Evolutionary conservation across 2,888 invertebrate species (phyloP).

Genomic region (Caenorhabditis sp.): DNA sequence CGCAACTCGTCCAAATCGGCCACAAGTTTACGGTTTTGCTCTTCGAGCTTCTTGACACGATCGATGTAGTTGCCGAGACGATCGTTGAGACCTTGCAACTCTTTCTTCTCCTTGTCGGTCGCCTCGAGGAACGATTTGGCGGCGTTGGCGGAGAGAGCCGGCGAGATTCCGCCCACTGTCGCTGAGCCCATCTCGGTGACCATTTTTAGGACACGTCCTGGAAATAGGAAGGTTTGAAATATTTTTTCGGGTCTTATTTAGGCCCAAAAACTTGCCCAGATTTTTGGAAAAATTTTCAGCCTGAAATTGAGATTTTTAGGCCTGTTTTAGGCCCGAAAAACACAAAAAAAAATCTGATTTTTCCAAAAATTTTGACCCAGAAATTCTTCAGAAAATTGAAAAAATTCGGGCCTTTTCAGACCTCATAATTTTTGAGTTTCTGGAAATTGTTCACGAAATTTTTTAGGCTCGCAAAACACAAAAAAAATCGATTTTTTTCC

Average conservation of each 20-base stretch:
- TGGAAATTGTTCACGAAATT: too few relatives aligned
- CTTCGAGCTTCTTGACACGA: constrained; percentile 71
- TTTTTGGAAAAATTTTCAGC: neutral
- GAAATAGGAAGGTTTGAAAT: neutral
- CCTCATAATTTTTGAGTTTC: too few relatives aligned
- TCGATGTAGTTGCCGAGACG: constrained; percentile 75
- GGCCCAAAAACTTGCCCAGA: neutral
- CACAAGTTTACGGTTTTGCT: constrained; percentile 70
- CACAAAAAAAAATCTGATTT: too few relatives aligned
- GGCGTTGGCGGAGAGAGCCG: constrained; percentile 69
- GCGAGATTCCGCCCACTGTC: constrained; percentile 68
- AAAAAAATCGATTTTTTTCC: too few relatives aligned
- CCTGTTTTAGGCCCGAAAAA: too few relatives aligned
- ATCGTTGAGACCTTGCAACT: constrained; percentile 73
- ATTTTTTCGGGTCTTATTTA: neutral
- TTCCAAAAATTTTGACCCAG: too few relatives aligned
- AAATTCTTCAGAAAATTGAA: too few relatives aligned
- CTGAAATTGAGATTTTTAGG: too few relatives aligned
- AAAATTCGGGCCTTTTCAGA: too few relatives aligned
- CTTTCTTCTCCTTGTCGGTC: constrained; percentile 74
- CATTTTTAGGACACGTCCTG: constrained; percentile 70
- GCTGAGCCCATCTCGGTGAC: constrained; percentile 71
- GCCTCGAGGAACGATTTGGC: constrained; percentile 70
- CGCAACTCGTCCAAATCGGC: constrained; percentile 69
- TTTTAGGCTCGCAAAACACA: too few relatives aligned